A percentile compares a stretch with the other conserved stretches of the same genome.
Conservation (phyloP, 2,888 invertebrate genomes). For the Cephus pulcher region DNA sequence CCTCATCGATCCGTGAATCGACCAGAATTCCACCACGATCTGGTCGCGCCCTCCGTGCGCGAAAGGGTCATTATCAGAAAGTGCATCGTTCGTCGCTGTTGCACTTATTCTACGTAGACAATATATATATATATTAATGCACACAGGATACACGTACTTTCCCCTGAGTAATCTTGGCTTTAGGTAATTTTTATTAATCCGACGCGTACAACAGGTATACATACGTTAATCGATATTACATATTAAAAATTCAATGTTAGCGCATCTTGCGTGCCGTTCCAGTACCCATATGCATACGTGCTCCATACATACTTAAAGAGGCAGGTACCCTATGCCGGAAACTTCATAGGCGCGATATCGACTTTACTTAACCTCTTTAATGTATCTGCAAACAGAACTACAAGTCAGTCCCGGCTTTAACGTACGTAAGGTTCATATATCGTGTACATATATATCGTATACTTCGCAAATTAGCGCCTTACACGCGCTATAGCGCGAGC, state of each 20-base stretch:
- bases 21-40: constrained; percentile 34
- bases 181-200: neutral
- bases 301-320: neutral
- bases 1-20: constrained; percentile 2
- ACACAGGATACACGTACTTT: neutral
- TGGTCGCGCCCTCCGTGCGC: constrained; percentile 21
- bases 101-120: neutral
- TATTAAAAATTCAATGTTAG: neutral
- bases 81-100: neutral
- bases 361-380: constrained; percentile 28
- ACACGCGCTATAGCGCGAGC: constrained; percentile 27
- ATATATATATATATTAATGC: too few relatives aligned
- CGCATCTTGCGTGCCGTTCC: neutral
- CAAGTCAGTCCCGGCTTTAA: constrained; percentile 11
- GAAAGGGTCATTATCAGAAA: neutral
- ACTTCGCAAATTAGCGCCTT: constrained; percentile 47
- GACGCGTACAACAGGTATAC: neutral
- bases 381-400: constrained; percentile 15
- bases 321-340: constrained; percentile 25
- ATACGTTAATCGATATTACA: neutral
- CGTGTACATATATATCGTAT: constrained; percentile 27
- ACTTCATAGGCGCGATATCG: constrained; percentile 27
- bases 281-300: neutral
- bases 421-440: constrained; percentile 13
- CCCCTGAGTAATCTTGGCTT: neutral